phyloP scores from a whole-genome alignment of 2,888 invertebrate genomes.

The Danaus chrysippus region DNA sequence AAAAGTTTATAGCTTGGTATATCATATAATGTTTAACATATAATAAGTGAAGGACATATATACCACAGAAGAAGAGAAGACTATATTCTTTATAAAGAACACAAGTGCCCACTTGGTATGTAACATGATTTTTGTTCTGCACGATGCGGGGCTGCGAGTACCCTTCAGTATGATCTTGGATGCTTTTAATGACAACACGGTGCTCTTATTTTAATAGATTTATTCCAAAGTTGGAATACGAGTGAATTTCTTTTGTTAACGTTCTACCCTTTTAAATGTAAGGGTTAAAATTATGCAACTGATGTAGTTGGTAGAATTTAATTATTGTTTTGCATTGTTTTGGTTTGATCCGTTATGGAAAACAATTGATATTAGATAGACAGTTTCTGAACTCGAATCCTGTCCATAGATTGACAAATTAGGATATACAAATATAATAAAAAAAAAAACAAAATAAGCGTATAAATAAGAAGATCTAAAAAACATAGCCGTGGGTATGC shows the following conservation, averaged over 20 bases:
- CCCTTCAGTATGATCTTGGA: constrained; percentile 26
- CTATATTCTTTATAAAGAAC: constrained; percentile 16
- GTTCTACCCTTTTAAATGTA: constrained; percentile 1
- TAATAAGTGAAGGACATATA: neutral
- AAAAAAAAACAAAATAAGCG: too few species aligned
- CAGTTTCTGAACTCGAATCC: too few species aligned
- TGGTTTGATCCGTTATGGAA: too few species aligned
- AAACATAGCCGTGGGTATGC: too few species aligned
- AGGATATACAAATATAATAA: too few species aligned
- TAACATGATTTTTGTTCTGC: constrained; percentile 28
- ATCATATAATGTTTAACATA: too few species aligned
- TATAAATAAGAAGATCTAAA: too few species aligned
- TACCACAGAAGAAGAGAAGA: neutral
- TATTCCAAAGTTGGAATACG: constrained; percentile 15
- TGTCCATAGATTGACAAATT: too few species aligned
- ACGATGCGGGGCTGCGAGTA: constrained; percentile 24
- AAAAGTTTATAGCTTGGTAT: too few species aligned
- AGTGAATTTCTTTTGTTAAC: constrained; percentile 1
- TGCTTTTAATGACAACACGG: constrained; percentile 29
- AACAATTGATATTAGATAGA: too few species aligned
- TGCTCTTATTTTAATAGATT: constrained; percentile 23
- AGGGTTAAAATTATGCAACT: neutral
- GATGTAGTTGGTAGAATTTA: neutral
- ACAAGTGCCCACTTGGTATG: constrained; percentile 25
- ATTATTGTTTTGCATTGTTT: too few species aligned